phyloP scores from a whole-genome alignment of 92 coral and sea anemone genomes.

The Umimayanthus chanpuru region DNA sequence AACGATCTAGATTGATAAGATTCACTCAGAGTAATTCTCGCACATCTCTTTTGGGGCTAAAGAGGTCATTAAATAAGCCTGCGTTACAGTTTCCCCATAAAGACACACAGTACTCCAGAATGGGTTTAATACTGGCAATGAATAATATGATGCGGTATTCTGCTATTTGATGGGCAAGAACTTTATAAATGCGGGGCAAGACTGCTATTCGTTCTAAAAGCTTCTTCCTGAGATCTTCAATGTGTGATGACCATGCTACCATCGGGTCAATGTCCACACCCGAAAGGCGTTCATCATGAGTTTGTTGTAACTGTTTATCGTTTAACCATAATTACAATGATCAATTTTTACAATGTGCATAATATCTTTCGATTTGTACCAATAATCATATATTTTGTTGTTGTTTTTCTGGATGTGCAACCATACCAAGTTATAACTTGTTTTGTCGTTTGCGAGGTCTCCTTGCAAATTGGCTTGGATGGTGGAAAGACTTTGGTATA shows the following conservation, averaged over 20 bases:
- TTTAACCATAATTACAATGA: too few relatives aligned
- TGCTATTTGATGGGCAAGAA: neutral
- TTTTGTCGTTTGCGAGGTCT: too few relatives aligned
- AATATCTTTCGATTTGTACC: too few relatives aligned
- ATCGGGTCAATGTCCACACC: constrained; percentile 50
- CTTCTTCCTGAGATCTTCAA: constrained; percentile 45
- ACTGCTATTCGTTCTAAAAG: constrained; percentile 47
- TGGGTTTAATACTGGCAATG: neutral
- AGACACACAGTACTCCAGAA: too few relatives aligned
- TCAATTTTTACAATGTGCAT: too few relatives aligned
- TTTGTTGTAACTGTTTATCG: too few relatives aligned
- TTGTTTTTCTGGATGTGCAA: too few relatives aligned
- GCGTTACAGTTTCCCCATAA: too few relatives aligned
- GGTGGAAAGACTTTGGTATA: neutral
- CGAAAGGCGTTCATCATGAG: too few relatives aligned
- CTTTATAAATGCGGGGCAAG: constrained; percentile 5
- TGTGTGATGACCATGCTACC: constrained; percentile 28
- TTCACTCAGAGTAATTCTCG: neutral
- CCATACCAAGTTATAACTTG: too few relatives aligned
- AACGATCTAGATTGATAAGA: neutral
- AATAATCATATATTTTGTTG: too few relatives aligned
- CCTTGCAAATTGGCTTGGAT: neutral
- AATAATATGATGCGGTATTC: too few relatives aligned
- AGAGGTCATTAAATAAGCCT: neutral
- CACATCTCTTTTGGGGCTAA: constrained; percentile 3